Base-by-base conservation (phyloP, 2,888 invertebrate species). In the Mythimna pallens region DNA sequence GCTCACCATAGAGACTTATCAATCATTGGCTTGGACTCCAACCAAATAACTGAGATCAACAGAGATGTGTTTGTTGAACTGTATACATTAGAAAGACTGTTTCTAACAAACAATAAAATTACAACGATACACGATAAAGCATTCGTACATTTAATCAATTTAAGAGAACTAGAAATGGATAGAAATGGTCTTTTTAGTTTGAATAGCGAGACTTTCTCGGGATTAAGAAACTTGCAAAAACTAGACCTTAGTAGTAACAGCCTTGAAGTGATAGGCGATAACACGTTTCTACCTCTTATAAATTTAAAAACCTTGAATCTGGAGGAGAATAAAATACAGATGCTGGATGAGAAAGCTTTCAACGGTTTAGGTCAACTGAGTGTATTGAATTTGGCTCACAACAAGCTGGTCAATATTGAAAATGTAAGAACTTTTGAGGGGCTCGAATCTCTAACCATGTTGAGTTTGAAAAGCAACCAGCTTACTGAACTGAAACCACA, bases 111-210 rank as follows among this genome's bases (percentile, higher is more conserved):
- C 86, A 99, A 99, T 93, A 97, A 98, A 89, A 97, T 99, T 75
- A 98, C 98, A 69, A 97, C 97, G 10, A 96, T 99, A 72, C 99
- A 99, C 81, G 98, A 99, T 76, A 98, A 97, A 87, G 98, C 99
- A n/a, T 98, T 98, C 86, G 93, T 97, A 74, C 97, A 97, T 85
- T 93, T 98, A 86, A 93, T 94, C 0, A 97, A 97, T 86, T 95
- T 99, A 66, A 97, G 97, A 73, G 98, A 98, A 82, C 93, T 99
- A 67, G 98, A 99, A 91, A 95, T 99, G 78, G 98, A 98, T 86
- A 96, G 97, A 84, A 98, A 98, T 92, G 97, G 97, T 86, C 96
- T 98, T 55, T 97, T 97, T 82, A 97, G 97, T 72, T 93, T 98
- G 85, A 98, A 98, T 65, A 97, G 97, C 71, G 98, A 98, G 86